Base-by-base conservation (phyloP, 1,140 invertebrate species). In the Drosophila obscura region DNA sequence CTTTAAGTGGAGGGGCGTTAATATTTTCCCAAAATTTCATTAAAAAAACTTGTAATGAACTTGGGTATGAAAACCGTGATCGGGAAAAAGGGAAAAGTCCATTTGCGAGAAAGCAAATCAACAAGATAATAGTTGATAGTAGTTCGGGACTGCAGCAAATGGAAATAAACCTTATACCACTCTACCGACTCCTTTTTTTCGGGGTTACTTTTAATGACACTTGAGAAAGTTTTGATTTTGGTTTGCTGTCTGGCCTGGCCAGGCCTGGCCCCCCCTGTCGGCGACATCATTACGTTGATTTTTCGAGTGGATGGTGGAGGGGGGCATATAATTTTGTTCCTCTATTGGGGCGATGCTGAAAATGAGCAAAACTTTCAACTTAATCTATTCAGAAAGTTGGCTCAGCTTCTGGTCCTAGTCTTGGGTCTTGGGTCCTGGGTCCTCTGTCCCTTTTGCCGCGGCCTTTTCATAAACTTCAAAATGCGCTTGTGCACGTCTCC, bases 351-450 rank as follows among this genome's bases (percentile, higher is more conserved):
- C 83, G 72, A 76, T 88, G 83, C 83, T 88, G 83, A 83, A 88
- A 88, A 88, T 88, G 84, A 88, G 83, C 72, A 88, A 88, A 88
- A 88, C 84, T 88, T 88, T 83, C 63, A 80, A 83, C 83, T 88
- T 88, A 88, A 88, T 88, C 83, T 88, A 88, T 88, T 88, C 83
- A 88, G 76, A 88, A 88, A 88, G 76, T 87, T 88, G 78, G 58
- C 64, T 78, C 73, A 72, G 73, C 66, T 57, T 55, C 44, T 46
- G 51, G 49, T 48, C 28, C 19, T 28, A 58, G 19, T 19, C 19
- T 16, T 16, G 16, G 16, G 16, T 16, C 16, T 16, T 16, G 16
- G 16, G 16, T 15, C 19, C 64, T 28, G 45, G 44, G 11, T 26
- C 46, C 56, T 66, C 57, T 45, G 16, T 28, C 39, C 13, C 49